phyloP scores from a whole-genome alignment of 2,113 vertebrate genomes.

The Ardeotis arabs region DNA sequence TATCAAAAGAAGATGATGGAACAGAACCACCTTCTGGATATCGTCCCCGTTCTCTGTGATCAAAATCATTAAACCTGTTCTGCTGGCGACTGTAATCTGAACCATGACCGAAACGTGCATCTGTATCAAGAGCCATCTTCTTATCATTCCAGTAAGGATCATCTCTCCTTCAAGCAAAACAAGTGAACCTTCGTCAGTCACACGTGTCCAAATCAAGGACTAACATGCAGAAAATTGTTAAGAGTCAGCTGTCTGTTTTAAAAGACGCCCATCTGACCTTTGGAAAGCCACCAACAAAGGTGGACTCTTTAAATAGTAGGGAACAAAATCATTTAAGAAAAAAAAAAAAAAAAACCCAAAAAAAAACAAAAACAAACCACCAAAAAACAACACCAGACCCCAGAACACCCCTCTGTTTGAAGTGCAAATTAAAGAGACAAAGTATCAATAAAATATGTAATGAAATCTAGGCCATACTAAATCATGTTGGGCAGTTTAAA shows the following conservation, averaged over 20 bases:
- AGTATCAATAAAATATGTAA: neutral
- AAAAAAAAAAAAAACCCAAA: neutral
- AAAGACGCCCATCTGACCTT: neutral
- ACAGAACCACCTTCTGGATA: constrained; percentile 83
- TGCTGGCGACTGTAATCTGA: constrained; percentile 90
- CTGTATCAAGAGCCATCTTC: constrained; percentile 88
- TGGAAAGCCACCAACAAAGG: neutral
- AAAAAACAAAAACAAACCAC: too few relatives aligned
- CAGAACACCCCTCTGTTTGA: neutral
- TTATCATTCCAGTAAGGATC: constrained; percentile 93
- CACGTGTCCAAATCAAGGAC: neutral
- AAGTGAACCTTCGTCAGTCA: neutral
- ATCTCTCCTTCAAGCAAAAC: constrained; percentile 81
- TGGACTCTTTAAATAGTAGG: neutral
- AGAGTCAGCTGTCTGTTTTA: neutral
- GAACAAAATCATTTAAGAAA: neutral
- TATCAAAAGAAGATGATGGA: constrained; percentile 87
- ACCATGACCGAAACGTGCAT: constrained; percentile 87
- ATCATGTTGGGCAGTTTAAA: neutral
- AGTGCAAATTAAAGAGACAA: neutral
- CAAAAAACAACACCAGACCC: too few relatives aligned
- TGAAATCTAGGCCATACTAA: neutral
- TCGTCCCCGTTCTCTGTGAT: constrained; percentile 85
- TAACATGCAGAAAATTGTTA: neutral
- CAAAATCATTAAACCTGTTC: constrained; percentile 91